Percentiles rank a stretch among this genome's conserved stretches.
Evolutionary conservation across 2,888 invertebrate genomes (phyloP).

Genomic region (Hermaeophaga mercurialis): DNA sequence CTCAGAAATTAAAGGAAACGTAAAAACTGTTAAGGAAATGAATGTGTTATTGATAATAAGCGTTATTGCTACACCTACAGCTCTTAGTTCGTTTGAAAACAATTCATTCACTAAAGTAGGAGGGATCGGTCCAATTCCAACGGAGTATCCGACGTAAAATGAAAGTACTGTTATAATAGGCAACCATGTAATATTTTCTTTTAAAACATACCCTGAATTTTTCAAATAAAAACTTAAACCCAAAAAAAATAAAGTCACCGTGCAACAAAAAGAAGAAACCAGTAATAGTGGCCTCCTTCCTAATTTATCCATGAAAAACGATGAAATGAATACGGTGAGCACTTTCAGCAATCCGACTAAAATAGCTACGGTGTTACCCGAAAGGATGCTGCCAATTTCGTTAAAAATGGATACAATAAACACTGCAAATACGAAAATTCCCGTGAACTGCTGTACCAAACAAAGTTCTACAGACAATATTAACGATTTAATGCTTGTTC

Average conservation of each 20-base stretch:
- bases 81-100: constrained; percentile 1
- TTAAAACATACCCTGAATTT: constrained; percentile 36
- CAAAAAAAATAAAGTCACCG: constrained; percentile 62
- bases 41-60: neutral
- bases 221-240: constrained; percentile 68
- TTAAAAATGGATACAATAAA: constrained; percentile 73
- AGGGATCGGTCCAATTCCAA: neutral
- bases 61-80: neutral
- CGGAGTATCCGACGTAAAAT: neutral
- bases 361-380: constrained; percentile 69
- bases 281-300: constrained; percentile 73
- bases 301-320: constrained; percentile 73
- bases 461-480: neutral
- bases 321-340: constrained; percentile 68
- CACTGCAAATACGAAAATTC: constrained; percentile 78
- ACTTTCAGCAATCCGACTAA: constrained; percentile 79
- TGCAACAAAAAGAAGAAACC: constrained; percentile 68
- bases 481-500: constrained; percentile 60
- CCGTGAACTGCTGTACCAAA: constrained; percentile 76
- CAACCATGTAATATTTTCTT: neutral
- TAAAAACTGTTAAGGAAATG: neutral
- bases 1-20: neutral
- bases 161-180: neutral
- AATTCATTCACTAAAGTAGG: neutral
- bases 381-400: constrained; percentile 68